Conservation (phyloP, 2,888 invertebrate genomes). For the Antitype chi region DNA sequence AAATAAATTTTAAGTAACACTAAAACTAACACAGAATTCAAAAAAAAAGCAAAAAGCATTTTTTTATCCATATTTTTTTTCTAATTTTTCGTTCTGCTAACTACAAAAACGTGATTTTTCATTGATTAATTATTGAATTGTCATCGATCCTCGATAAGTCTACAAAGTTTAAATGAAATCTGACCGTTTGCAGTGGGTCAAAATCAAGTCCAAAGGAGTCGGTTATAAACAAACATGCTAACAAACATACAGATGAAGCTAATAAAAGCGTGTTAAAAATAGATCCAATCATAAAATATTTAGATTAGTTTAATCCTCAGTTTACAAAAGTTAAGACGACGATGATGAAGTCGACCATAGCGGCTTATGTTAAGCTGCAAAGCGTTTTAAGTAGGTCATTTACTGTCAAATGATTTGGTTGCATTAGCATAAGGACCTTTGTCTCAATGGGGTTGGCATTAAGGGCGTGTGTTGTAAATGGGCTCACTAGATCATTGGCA, state of each 20-base stretch:
- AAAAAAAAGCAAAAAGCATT: too few relatives aligned
- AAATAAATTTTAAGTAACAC: neutral
- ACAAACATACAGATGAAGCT: too few relatives aligned
- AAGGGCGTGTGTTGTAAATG: conserved; percentile 74
- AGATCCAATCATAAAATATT: neutral
- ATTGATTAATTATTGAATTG: too few relatives aligned
- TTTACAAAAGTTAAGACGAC: conserved; percentile 55
- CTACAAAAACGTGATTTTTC: too few relatives aligned
- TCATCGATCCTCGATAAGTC: too few relatives aligned
- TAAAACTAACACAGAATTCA: neutral
- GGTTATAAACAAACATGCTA: too few relatives aligned
- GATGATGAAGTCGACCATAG: conserved; percentile 63
- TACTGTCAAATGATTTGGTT: conserved; percentile 77
- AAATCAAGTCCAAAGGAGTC: too few relatives aligned
- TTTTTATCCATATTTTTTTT: too few relatives aligned
- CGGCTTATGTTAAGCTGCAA: conserved; percentile 70
- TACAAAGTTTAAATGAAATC: too few relatives aligned
- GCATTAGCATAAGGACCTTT: conserved; percentile 84
- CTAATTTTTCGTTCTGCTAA: too few relatives aligned
- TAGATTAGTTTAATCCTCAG: conserved; percentile 11
- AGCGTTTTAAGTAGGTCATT: conserved; percentile 82
- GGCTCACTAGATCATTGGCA: conserved; percentile 70
- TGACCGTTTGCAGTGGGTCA: too few relatives aligned
- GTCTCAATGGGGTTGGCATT: conserved; percentile 75
- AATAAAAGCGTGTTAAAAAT: too few relatives aligned